Evolutionary conservation across 2,113 vertebrate genomes (phyloP).

Genomic region (Colaptes auratus): DNA sequence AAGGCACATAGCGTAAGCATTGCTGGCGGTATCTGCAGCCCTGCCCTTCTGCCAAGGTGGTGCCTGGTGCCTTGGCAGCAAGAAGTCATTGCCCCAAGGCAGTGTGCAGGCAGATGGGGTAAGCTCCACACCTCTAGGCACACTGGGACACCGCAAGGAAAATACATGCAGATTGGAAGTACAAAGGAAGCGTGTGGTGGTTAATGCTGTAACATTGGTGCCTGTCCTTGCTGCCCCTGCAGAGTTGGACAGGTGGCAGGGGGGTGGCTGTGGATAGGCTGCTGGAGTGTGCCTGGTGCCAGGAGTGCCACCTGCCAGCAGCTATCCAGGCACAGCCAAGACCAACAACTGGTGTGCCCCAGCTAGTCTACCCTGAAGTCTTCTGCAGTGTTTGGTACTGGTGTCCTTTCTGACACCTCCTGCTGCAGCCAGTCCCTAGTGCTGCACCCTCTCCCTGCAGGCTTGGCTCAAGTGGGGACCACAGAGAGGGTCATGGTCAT

Average conservation of each 20-base stretch:
- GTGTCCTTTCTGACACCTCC: too few species aligned
- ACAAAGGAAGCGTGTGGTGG: background rate
- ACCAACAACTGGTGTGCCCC: background rate
- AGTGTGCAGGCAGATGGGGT: background rate
- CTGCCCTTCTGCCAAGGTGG: background rate
- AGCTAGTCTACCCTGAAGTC: background rate
- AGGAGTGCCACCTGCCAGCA: background rate
- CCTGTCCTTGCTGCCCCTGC: rapidly evolving
- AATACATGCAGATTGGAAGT: background rate
- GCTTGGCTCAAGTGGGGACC: background rate
- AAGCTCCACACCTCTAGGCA: rapidly evolving
- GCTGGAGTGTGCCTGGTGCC: background rate
- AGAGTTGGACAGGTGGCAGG: background rate
- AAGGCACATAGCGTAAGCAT: rapidly evolving
- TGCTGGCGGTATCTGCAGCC: background rate
- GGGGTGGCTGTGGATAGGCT: background rate
- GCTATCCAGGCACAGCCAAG: background rate
- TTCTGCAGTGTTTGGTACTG: rapidly evolving
- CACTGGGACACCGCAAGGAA: background rate
- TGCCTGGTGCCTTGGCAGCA: background rate
- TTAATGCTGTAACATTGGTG: background rate
- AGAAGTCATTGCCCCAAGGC: rapidly evolving
- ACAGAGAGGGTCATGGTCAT: background rate
- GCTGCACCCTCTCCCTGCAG: background rate
- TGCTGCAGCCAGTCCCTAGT: rapidly evolving